These are phyloP conservation scores for Platycheirus rosarum DNA, from an alignment of 2,888 invertebrate genomes.

Conservation along the genomic window DNA sequence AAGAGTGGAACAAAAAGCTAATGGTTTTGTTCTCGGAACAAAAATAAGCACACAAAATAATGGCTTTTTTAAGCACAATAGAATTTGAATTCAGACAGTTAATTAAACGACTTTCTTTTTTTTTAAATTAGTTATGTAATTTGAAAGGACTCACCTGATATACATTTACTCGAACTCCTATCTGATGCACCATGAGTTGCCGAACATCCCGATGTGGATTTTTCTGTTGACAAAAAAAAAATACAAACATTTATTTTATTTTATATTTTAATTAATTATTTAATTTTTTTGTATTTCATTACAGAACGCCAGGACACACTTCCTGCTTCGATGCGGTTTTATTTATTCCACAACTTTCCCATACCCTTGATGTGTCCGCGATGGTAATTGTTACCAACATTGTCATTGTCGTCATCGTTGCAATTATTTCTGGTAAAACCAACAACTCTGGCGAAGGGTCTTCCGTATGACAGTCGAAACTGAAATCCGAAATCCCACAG, in stretches of 20 bases:
- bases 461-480: slow-evolving; percentile 6
- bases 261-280: slow-evolving; percentile 22
- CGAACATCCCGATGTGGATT: slow-evolving; percentile 80
- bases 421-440: slow-evolving; percentile 73
- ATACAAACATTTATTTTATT: slow-evolving; percentile 9
- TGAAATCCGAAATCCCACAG: slow-evolving; percentile 28
- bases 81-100: slow-evolving; percentile 20
- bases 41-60: slow-evolving; percentile 20
- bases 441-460: slow-evolving; percentile 38
- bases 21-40: slow-evolving; percentile 57
- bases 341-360: slow-evolving; percentile 44
- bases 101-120: slow-evolving; percentile 3
- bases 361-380: slow-evolving; percentile 39
- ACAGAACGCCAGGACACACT: slow-evolving; percentile 41
- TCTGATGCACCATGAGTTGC: slow-evolving; percentile 77
- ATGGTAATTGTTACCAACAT: slow-evolving; percentile 63
- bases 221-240: slow-evolving; percentile 76
- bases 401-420: slow-evolving; percentile 64
- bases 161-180: slow-evolving; percentile 79
- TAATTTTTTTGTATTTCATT: slow-evolving; percentile 23
- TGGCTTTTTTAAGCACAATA: slow-evolving; percentile 42
- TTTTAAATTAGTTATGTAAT: not conserved
- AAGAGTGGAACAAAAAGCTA: slow-evolving; percentile 49
- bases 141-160: slow-evolving; percentile 78
- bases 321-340: slow-evolving; percentile 55